phyloP scores from a whole-genome alignment of 2,888 invertebrate genomes.

The Dasysyrphus albostriatus region DNA sequence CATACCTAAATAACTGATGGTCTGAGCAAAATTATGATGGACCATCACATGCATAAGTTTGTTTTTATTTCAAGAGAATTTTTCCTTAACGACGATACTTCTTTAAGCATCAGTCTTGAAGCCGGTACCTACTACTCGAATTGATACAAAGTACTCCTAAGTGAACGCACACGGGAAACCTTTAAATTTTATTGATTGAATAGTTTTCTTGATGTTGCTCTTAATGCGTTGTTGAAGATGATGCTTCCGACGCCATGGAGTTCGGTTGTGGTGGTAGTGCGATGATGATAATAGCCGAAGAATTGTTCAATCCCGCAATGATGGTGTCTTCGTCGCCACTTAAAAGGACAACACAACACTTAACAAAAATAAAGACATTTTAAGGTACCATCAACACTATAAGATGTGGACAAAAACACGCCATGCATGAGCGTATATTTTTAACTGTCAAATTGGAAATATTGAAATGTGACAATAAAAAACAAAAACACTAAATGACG shows the following conservation, averaged over 20 bases:
- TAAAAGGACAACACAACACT: conserved; percentile 49
- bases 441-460: conserved; percentile 40
- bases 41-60: conserved; percentile 38
- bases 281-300: conserved; percentile 28
- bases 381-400: conserved; percentile 3
- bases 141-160: conserved; percentile 49
- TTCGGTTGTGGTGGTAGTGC: not conserved
- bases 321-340: conserved; percentile 49
- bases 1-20: conserved; percentile 25
- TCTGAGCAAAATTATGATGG: conserved; percentile 60
- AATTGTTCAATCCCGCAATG: conserved; percentile 13
- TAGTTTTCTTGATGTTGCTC: conserved; percentile 67
- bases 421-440: conserved; percentile 17
- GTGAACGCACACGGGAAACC: not conserved
- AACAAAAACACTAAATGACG: conserved; percentile 15
- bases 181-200: conserved; percentile 65
- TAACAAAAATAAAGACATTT: conserved; percentile 73
- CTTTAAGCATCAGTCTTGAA: conserved; percentile 18
- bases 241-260: conserved; percentile 16
- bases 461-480: conserved; percentile 65
- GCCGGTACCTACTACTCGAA: conserved; percentile 36
- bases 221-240: conserved; percentile 41
- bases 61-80: conserved; percentile 7
- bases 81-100: conserved; percentile 44
- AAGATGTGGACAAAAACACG: not conserved